phyloP scores from a whole-genome alignment of 2,113 vertebrate species.

The Eleginops maclovinus region DNA sequence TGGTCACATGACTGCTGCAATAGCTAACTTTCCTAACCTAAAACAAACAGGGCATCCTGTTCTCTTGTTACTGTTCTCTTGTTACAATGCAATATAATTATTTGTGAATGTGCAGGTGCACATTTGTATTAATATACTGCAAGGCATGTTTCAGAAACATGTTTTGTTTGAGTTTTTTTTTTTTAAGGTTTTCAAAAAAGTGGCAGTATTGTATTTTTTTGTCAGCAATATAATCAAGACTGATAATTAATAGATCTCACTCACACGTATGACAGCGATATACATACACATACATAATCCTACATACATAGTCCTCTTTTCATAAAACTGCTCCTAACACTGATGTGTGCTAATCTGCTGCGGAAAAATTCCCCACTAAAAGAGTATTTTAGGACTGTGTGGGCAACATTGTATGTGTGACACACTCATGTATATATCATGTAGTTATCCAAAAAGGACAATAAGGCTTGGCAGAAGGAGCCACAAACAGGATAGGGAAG shows the following conservation, averaged over 20 bases:
- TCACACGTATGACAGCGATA: no score
- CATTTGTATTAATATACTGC: not conserved
- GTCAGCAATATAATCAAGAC: not conserved
- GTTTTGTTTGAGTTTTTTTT: not conserved
- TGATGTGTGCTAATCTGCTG: not conserved
- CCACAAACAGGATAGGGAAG: not conserved
- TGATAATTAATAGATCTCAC: not conserved
- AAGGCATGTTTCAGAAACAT: not conserved
- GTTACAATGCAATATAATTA: not conserved
- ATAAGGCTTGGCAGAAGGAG: not conserved
- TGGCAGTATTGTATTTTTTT: not conserved
- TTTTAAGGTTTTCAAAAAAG: not conserved
- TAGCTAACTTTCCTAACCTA: conserved; percentile 26
- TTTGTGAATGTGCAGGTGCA: not conserved
- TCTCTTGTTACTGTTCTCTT: conserved; percentile 2
- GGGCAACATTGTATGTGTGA: not conserved
- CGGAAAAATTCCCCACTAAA: not conserved
- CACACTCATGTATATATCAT: not conserved
- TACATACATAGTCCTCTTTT: not conserved
- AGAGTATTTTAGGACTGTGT: no score
- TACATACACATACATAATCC: no score
- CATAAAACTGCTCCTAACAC: not conserved
- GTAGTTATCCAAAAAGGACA: not conserved
- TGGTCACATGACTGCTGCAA: conserved; percentile 74
- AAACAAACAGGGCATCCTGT: not conserved